These are phyloP conservation scores for Oreocharis arfaki DNA, from an alignment of 2,113 vertebrate genomes.

Conservation along the genomic window DNA sequence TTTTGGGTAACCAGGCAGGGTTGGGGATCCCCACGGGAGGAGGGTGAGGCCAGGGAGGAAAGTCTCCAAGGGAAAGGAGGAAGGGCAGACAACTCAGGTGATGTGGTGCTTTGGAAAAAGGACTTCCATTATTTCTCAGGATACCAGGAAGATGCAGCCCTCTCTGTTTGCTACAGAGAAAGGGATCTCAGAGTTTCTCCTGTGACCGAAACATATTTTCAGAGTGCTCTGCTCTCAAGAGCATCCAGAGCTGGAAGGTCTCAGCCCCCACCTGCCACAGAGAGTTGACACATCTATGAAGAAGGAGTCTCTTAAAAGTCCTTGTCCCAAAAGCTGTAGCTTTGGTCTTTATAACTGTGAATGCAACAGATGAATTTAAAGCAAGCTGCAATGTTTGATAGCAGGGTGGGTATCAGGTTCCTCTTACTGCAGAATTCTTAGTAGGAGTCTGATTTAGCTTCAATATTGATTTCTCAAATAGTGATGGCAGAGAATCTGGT, in stretches of 20 bases:
- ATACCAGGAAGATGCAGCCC: fast-evolving
- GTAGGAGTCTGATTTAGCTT: not conserved
- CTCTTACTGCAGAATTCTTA: not conserved
- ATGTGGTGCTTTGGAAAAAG: not conserved
- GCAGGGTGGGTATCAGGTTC: not conserved
- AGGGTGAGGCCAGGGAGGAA: not conserved
- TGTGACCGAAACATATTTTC: fast-evolving
- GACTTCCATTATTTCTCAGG: not conserved
- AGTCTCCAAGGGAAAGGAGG: not conserved
- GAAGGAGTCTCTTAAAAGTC: not conserved
- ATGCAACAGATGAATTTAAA: not conserved
- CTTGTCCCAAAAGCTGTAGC: not conserved
- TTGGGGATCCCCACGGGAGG: not conserved
- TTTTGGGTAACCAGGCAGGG: not conserved
- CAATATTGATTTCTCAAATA: not conserved
- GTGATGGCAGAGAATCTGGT: not conserved
- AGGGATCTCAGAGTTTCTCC: not conserved
- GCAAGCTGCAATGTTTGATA: not conserved
- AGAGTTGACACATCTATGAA: not conserved
- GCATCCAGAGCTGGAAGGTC: not conserved
- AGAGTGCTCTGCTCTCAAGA: not conserved
- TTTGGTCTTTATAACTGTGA: not conserved
- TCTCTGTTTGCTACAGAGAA: not conserved
- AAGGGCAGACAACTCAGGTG: fast-evolving
- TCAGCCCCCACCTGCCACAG: not conserved